phyloP scores from a whole-genome alignment of 2,797 vertebrate species.

The Stomatorhinus walkeri region DNA sequence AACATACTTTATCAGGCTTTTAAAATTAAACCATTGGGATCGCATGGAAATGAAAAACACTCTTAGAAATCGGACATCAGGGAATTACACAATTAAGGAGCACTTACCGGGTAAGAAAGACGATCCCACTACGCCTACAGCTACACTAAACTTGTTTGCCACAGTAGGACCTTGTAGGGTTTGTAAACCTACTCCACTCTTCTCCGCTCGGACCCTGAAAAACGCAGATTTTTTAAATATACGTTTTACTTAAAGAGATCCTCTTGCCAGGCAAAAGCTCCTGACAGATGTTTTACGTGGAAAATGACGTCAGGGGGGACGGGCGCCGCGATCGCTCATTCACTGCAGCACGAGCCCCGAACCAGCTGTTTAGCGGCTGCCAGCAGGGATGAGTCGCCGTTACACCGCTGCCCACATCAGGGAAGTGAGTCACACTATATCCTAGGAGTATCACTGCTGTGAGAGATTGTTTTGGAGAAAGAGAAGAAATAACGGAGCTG shows the following conservation, averaged over 20 bases:
- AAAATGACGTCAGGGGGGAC: neutral
- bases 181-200: neutral
- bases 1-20: neutral
- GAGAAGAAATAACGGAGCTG: neutral
- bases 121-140: neutral
- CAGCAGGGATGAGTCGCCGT: neutral
- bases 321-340: neutral
- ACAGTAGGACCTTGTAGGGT: neutral
- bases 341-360: neutral
- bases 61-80: neutral
- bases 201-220: neutral
- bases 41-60: neutral
- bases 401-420: neutral
- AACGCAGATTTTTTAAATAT: neutral
- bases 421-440: neutral
- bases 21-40: neutral
- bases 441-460: neutral
- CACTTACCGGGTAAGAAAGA: neutral
- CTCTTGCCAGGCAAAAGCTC: neutral
- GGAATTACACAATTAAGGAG: neutral
- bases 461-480: neutral
- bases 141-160: neutral
- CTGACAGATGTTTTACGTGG: constrained; percentile 1
- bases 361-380: neutral
- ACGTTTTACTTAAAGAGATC: neutral